These are phyloP conservation scores for Campoletis raptor DNA, from an alignment of 2,888 invertebrate genomes.

Conservation along the genomic window DNA sequence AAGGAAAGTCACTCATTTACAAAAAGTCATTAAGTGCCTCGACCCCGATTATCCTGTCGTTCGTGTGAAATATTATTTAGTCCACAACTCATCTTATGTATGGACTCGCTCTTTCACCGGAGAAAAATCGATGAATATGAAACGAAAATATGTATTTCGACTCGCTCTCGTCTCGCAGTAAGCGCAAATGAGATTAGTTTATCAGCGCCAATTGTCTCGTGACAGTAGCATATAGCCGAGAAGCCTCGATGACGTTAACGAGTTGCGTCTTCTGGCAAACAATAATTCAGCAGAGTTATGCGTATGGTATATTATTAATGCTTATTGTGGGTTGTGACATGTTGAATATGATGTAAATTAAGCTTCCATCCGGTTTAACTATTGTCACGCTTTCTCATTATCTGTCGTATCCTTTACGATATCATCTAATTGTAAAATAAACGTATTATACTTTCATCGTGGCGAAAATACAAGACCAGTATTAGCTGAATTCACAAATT, in stretches of 20 bases:
- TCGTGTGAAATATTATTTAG: neutral
- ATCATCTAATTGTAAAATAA: neutral
- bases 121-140: constrained; percentile 45
- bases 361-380: constrained; percentile 6
- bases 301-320: constrained; percentile 22
- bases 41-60: neutral
- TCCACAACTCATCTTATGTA: neutral
- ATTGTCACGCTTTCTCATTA: neutral
- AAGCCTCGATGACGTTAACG: constrained; percentile 71
- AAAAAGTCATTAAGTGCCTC: neutral
- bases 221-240: constrained; percentile 71
- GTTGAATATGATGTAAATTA: constrained; percentile 45
- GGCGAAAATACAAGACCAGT: neutral
- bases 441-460: neutral
- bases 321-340: constrained; percentile 46
- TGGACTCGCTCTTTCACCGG: neutral
- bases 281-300: constrained; percentile 44
- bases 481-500: neutral
- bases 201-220: constrained; percentile 77
- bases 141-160: constrained; percentile 22
- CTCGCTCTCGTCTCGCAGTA: constrained; percentile 10
- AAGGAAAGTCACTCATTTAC: neutral
- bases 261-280: constrained; percentile 43
- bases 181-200: constrained; percentile 79
- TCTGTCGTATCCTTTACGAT: neutral